Base-by-base conservation (phyloP, 2,888 invertebrate species). In the Girardia tigrina region DNA sequence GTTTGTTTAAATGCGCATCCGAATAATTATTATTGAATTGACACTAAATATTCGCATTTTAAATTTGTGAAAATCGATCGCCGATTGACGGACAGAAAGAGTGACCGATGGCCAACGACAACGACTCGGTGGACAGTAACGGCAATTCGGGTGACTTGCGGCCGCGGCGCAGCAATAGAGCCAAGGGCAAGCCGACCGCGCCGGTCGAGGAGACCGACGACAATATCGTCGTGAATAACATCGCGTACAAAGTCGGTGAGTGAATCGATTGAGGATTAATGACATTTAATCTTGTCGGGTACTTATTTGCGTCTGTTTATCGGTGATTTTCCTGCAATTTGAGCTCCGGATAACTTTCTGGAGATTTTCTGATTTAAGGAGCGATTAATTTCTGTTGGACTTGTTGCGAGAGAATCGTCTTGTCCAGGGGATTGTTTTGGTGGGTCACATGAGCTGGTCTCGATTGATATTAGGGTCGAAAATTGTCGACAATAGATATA, bases 1-100 rank as follows among this genome's bases (percentile, higher is more conserved):
- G n/a, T 36, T 36, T 36, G 36, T 36, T 36, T 36, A 36, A 12
- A 36, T 36, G 8, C 8, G 8, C 36, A 16, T 36, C 36, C 16
- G 36, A 36, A 12, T 36, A 56, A 20, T 20, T 56, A 56, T 56
- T 56, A n/a, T 56, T 56, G 23, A 56, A 56, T 56, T 56, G n/a
- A 56, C 23, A 56, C 23, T 56, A 56, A 56, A 56, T 56, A 56
- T 56, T 56, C 56, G n/a, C n/a, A n/a, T 56, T 56, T 56, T 56
- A 56, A 56, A 56, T 56, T 56, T 56, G 20, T 36, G 8, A 36
- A 56, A 8, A 56, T 56, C 23, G n/a, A 12, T 56, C 23, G n/a
- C 23, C 56, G n/a, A 56, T 56, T 56, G n/a, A 20, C 56, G n/a
- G 23, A 56, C n/a, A 56, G 4, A 56, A 20, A n/a, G 23, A 56